Percentiles rank a stretch among this genome's conserved stretches.
Conservation (phyloP, 2,797 vertebrate genomes). For the Distichodus sexfasciatus region DNA sequence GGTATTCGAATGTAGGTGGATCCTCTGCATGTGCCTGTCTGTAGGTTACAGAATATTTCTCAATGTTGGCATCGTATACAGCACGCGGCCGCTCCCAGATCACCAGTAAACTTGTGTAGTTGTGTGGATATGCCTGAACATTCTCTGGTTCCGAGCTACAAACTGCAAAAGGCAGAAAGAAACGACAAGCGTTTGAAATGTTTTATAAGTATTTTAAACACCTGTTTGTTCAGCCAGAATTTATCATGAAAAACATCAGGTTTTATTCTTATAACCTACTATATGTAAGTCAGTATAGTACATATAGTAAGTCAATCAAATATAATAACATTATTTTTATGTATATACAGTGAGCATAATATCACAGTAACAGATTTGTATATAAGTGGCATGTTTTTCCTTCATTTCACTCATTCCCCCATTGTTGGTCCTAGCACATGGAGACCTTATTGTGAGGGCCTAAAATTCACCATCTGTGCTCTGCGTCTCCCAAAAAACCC, state of each 20-base stretch:
- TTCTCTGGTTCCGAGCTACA: conserved; percentile 97
- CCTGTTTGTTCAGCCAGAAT: no score
- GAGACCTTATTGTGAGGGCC: conserved; percentile 24
- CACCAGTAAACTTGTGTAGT: conserved; percentile 90
- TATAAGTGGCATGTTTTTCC: conserved; percentile 17
- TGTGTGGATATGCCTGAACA: conserved; percentile 83
- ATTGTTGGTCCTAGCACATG: conserved; percentile 37
- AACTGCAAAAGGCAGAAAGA: no score
- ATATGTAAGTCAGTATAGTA: no score
- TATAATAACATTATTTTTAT: neutral
- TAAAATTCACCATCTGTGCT: conserved; percentile 39
- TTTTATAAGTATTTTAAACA: no score
- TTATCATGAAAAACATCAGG: conserved; percentile 10
- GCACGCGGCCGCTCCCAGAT: conserved; percentile 93
- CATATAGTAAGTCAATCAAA: neutral
- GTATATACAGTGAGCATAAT: neutral
- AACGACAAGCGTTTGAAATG: no score
- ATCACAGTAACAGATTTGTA: conserved; percentile 11
- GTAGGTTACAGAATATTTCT: conserved; percentile 90
- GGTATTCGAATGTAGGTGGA: conserved; percentile 76
- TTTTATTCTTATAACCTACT: no score
- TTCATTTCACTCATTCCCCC: conserved; percentile 23
- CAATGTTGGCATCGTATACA: conserved; percentile 89
- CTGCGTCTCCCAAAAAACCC: conserved; percentile 40
- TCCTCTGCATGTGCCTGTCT: conserved; percentile 69